Conservation (phyloP, 2,888 invertebrate species). For the Schizotus pectinicornis region DNA sequence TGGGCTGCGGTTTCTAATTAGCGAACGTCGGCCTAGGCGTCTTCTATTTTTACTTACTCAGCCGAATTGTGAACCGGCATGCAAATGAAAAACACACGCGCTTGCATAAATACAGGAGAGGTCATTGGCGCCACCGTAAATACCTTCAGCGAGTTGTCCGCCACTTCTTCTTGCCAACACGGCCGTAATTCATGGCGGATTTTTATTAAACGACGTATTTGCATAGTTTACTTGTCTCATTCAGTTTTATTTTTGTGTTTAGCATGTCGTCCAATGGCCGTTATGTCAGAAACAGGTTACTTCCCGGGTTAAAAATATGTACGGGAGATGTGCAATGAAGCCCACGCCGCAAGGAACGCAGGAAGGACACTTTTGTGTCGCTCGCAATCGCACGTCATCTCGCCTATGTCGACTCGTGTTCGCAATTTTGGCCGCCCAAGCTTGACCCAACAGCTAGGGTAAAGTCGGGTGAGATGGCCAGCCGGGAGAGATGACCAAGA, state of each 20-base stretch:
- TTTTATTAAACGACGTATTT: constrained; percentile 26
- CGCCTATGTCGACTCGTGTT: too few species aligned
- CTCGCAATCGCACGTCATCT: too few species aligned
- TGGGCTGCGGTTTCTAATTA: constrained; percentile 30
- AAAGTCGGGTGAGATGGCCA: too few species aligned
- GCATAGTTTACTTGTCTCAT: constrained; percentile 28
- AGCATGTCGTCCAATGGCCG: constrained; percentile 21
- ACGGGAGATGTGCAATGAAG: constrained; percentile 18
- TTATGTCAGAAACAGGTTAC: constrained; percentile 29
- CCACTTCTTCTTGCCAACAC: constrained; percentile 27
- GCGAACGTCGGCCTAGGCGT: constrained; percentile 25
- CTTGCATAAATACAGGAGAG: constrained; percentile 49
- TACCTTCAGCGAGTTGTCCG: constrained; percentile 40
- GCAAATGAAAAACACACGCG: constrained; percentile 44
- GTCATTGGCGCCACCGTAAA: constrained; percentile 50
- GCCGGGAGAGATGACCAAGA: too few species aligned
- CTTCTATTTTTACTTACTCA: constrained; percentile 45
- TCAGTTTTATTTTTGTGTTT: constrained; percentile 27
- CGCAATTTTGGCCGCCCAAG: too few species aligned
- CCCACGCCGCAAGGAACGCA: constrained; percentile 12
- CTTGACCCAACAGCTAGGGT: too few species aligned
- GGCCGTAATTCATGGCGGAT: constrained; percentile 23
- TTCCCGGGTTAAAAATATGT: constrained; percentile 30
- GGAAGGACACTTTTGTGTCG: too few species aligned
- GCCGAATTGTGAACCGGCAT: constrained; percentile 43